These are phyloP conservation scores for Oscheius sp. DNA, from an alignment of 2,888 invertebrate species.

Conservation along the genomic window DNA sequence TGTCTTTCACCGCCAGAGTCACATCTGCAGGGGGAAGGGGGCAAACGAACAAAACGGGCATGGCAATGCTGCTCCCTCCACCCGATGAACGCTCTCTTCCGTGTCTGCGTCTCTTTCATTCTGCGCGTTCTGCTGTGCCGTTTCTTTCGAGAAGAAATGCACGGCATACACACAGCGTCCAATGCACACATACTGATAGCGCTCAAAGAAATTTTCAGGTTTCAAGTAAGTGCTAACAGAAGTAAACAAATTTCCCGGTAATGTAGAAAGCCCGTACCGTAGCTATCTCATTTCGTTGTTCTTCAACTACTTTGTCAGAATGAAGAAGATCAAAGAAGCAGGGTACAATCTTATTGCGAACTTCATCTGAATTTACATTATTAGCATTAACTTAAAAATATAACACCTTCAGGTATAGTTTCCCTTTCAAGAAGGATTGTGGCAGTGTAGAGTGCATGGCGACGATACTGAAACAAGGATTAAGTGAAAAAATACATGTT, in stretches of 20 bases:
- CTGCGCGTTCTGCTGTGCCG: conserved; percentile 20
- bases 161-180: conserved; percentile 26
- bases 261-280: conserved; percentile 25
- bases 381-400: background rate
- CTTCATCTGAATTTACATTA: conserved; percentile 8
- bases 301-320: conserved; percentile 4
- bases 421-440: conserved; percentile 78
- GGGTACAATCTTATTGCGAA: conserved; percentile 8
- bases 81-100: conserved; percentile 15
- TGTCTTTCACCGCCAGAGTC: conserved; percentile 83
- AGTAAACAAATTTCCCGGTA: background rate
- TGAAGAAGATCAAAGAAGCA: conserved; percentile 1
- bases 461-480: conserved; percentile 75
- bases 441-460: conserved; percentile 78
- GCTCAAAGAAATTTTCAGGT: conserved; percentile 17
- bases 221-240: background rate
- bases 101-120: conserved; percentile 17
- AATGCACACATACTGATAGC: conserved; percentile 23
- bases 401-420: conserved; percentile 74
- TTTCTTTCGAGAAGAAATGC: conserved; percentile 33
- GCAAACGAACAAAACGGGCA: conserved; percentile 21
- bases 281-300: conserved; percentile 28
- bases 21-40: conserved; percentile 16
- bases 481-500: conserved; percentile 6
- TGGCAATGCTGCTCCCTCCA: conserved; percentile 19